These are phyloP conservation scores for Drosophila prostipennis DNA, from an alignment of 2,888 invertebrate species.

Conservation along the genomic window DNA sequence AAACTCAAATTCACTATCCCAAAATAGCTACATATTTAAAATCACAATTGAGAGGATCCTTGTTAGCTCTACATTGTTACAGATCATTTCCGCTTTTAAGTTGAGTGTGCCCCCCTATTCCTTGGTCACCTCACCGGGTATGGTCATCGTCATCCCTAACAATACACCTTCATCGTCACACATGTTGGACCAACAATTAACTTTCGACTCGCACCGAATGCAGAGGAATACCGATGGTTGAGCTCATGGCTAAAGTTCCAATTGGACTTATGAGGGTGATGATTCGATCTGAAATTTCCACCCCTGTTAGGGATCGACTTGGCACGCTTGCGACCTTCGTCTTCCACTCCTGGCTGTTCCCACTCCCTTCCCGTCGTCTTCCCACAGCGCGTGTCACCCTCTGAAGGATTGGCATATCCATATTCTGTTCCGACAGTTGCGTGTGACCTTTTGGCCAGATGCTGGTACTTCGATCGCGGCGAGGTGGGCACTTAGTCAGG, in stretches of 20 bases:
- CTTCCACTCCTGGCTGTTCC: conserved; percentile 14
- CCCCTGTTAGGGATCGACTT: conserved; percentile 12
- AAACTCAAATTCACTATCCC: too few species aligned
- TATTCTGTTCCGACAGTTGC: conserved; percentile 24
- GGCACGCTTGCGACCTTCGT: conserved; percentile 47
- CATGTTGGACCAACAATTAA: conserved; percentile 35
- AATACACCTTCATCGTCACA: conserved; percentile 40
- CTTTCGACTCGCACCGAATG: conserved; percentile 13
- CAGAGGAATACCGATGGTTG: conserved; percentile 13
- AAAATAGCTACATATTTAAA: background rate
- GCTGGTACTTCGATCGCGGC: conserved; percentile 60
- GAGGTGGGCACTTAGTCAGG: conserved; percentile 40
- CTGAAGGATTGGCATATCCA: conserved; percentile 35
- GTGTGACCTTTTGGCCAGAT: conserved; percentile 77
- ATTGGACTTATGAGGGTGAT: conserved; percentile 39
- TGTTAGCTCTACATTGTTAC: background rate
- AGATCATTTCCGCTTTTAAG: conserved; percentile 2
- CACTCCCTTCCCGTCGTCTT: conserved; percentile 3
- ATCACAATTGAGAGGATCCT: background rate
- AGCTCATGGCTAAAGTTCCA: conserved; percentile 13
- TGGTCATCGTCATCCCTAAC: background rate
- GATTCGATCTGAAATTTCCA: conserved; percentile 8
- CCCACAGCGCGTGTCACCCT: conserved; percentile 67
- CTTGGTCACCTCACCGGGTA: background rate
- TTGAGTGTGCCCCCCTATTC: background rate